Conservation (phyloP, 2,797 vertebrate genomes). For the Trematomus bernacchii region DNA sequence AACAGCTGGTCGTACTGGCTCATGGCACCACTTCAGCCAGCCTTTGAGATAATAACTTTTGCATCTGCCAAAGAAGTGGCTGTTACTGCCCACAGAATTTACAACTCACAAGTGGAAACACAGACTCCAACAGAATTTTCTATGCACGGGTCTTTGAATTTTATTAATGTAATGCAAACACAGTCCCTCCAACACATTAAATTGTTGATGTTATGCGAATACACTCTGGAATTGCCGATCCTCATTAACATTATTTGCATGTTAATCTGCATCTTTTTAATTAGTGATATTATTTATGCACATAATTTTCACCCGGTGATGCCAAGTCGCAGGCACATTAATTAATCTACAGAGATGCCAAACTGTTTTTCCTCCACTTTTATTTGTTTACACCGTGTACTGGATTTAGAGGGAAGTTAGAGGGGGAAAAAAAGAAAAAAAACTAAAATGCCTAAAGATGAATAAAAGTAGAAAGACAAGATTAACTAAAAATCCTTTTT, state of each 20-base stretch:
- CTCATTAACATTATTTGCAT: conserved; percentile 99
- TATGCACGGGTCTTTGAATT: conserved; percentile 99
- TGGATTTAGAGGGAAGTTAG: conserved; percentile 95
- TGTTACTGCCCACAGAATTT: conserved; percentile 97
- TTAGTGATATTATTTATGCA: conserved; percentile 99
- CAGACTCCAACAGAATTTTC: conserved; percentile 97
- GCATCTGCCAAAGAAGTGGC: conserved; percentile 94
- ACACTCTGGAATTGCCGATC: conserved; percentile 99
- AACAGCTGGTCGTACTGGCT: conserved; percentile 99
- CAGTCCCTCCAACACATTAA: conserved; percentile 99
- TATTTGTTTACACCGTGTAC: conserved; percentile 99
- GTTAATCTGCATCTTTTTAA: conserved; percentile 99
- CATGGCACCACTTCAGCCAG: conserved; percentile 93
- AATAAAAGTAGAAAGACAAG: conserved; percentile 97
- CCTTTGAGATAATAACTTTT: conserved; percentile 99
- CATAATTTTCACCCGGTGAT: conserved; percentile 99
- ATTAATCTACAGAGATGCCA: conserved; percentile 99
- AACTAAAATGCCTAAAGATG: conserved; percentile 89
- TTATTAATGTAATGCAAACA: conserved; percentile 99
- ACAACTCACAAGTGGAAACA: conserved; percentile 98
- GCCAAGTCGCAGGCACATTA: conserved; percentile 99
- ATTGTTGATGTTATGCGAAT: conserved; percentile 99
- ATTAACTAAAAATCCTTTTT: conserved; percentile 99
- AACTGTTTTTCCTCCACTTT: conserved; percentile 98
- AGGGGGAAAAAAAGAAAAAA: conserved; percentile 42